Conservation (phyloP, 2,888 invertebrate species). For the Lithosia quadra region DNA sequence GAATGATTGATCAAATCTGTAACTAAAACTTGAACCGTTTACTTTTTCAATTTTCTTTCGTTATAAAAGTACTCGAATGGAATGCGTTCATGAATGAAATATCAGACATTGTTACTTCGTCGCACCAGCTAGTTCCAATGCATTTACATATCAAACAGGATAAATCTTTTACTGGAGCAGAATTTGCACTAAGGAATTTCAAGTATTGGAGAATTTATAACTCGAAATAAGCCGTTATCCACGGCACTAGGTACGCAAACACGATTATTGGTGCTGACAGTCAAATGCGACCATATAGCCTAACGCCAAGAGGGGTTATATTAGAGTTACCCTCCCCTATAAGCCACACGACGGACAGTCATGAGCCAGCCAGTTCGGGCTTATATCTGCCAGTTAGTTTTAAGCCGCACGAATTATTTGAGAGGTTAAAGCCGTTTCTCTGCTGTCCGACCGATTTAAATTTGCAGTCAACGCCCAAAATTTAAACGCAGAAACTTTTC, state of each 20-base stretch:
- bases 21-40: too few species aligned
- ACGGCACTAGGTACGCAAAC: conserved; percentile 41
- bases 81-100: background rate
- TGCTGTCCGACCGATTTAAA: too few species aligned
- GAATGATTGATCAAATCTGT: background rate
- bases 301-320: conserved; percentile 57
- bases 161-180: conserved; percentile 41
- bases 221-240: conserved; percentile 39
- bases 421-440: conserved; percentile 31
- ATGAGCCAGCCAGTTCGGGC: conserved; percentile 58
- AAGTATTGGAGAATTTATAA: conserved; percentile 54
- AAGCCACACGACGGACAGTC: conserved; percentile 37
- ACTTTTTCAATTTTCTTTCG: background rate
- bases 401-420: conserved; percentile 24
- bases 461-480: too few species aligned
- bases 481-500: too few species aligned
- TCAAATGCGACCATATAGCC: conserved; percentile 57
- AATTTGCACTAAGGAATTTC: conserved; percentile 45
- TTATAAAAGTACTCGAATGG: background rate
- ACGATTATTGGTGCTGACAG: conserved; percentile 47
- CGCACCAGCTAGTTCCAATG: conserved; percentile 11
- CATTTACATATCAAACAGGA: background rate
- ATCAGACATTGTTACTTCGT: background rate
- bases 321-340: conserved; percentile 55
- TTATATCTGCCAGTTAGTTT: conserved; percentile 48